A percentile compares a stretch with the other conserved stretches of the same genome.
These are phyloP conservation scores for Diacarnus erythraeanus DNA, from an alignment of 37 sponge, comb jelly and placozoan genomes.

Conservation along the genomic window DNA sequence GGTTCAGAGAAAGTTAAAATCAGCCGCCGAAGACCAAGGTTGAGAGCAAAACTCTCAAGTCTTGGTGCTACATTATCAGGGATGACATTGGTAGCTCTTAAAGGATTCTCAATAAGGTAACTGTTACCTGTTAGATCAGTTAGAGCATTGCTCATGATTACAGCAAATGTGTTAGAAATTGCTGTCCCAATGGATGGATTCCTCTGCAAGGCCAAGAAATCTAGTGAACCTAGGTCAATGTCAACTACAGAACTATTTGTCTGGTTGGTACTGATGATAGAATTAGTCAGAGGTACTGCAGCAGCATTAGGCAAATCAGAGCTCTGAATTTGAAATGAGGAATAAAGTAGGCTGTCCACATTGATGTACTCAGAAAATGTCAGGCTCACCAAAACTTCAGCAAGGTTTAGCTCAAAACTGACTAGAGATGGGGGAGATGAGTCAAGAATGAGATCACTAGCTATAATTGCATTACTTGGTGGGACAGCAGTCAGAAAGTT, in stretches of 20 bases:
- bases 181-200: conserved; percentile 45
- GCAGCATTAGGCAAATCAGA: conserved; percentile 11
- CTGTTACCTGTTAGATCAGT: conserved; percentile 52
- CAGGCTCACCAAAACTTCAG: conserved; percentile 46
- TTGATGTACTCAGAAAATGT: conserved; percentile 87
- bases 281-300: conserved; percentile 40
- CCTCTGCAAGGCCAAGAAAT: conserved; percentile 63
- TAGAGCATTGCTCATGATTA: conserved; percentile 38
- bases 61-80: conserved; percentile 53
- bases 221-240: conserved; percentile 53
- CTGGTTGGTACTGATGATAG: conserved; percentile 43
- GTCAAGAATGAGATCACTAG: conserved; percentile 53
- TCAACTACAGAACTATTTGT: conserved; percentile 43
- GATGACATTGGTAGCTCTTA: conserved; percentile 40
- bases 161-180: conserved; percentile 51
- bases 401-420: conserved; percentile 62
- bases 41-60: conserved; percentile 59
- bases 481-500: conserved; percentile 53
- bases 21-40: conserved; percentile 69
- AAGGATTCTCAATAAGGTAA: conserved; percentile 13
- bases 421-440: conserved; percentile 52
- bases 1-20: conserved; percentile 83
- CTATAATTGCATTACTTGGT: conserved; percentile 15
- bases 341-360: conserved; percentile 37
- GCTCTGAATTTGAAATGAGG: conserved; percentile 27